phyloP scores from a whole-genome alignment of 2,797 vertebrate genomes.

The Enteromius paludinosus region DNA sequence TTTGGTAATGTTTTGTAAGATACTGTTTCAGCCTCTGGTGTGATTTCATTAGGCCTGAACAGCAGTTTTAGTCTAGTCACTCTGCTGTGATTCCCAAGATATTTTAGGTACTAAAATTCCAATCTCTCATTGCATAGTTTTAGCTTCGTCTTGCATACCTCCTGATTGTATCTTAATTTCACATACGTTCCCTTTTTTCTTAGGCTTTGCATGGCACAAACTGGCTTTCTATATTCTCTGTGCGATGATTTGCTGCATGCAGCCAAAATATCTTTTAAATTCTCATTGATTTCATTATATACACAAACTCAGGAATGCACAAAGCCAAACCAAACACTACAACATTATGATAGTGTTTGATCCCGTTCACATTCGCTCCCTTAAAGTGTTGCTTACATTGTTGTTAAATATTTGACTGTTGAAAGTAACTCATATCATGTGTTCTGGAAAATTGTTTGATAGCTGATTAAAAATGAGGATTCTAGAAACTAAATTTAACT shows the following conservation, averaged over 20 bases:
- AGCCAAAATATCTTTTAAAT: not conserved
- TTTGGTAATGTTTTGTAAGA: not conserved
- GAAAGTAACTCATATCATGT: not conserved
- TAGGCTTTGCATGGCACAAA: constrained; percentile 64
- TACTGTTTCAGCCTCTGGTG: not conserved
- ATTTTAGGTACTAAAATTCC: not conserved
- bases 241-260: constrained; percentile 25
- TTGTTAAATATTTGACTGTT: not conserved
- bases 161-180: constrained; percentile 25
- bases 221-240: not conserved
- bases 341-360: constrained; percentile 60
- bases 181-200: constrained; percentile 32
- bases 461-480: constrained; percentile 9
- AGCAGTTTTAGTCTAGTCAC: not conserved
- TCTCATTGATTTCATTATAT: not conserved
- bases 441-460: not conserved
- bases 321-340: constrained; percentile 56
- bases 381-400: constrained; percentile 1
- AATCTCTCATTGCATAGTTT: constrained; percentile 29
- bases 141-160: constrained; percentile 15
- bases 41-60: constrained; percentile 4
- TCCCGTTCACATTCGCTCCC: constrained; percentile 21
- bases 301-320: not conserved
- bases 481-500: constrained; percentile 18
- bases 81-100: constrained; percentile 9